phyloP scores from a whole-genome alignment of 2,113 vertebrate species.

The Erythrocercus mccallii region DNA sequence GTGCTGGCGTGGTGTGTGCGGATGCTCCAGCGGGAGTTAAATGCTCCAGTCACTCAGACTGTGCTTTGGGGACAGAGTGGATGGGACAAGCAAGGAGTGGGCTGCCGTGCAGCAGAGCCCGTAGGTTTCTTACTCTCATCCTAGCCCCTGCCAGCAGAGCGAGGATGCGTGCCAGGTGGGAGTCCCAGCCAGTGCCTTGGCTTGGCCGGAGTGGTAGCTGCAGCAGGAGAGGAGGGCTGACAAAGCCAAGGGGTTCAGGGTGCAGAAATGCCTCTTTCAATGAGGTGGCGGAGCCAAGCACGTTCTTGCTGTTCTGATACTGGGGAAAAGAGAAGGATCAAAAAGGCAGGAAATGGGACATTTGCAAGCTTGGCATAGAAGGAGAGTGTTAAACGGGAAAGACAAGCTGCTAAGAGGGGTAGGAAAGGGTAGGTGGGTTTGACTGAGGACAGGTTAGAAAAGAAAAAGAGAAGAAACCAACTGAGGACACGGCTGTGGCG shows the following conservation, averaged over 20 bases:
- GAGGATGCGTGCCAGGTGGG: background rate
- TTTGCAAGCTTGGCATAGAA: background rate
- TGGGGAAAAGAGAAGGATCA: background rate
- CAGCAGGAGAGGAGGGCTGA: background rate
- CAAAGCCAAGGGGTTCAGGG: background rate
- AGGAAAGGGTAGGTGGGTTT: background rate
- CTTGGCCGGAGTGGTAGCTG: accelerated
- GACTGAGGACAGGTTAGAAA: background rate
- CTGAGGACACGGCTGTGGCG: background rate
- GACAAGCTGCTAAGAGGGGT: background rate
- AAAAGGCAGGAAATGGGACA: background rate
- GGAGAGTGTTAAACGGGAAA: background rate
- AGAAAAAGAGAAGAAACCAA: background rate
- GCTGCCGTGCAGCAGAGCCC: background rate
- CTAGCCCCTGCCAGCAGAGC: background rate
- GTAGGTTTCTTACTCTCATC: accelerated
- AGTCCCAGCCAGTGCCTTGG: background rate
- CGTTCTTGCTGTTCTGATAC: background rate
- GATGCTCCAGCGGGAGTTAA: background rate
- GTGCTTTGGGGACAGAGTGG: background rate
- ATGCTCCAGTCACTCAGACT: background rate
- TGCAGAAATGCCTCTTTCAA: background rate
- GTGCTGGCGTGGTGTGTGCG: background rate
- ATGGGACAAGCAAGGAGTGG: background rate
- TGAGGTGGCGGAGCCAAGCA: accelerated